Evolutionary conservation across 2,888 invertebrate genomes (phyloP), one percentile per base, ranked within the genome.

Genomic region (Limnephilus lunatus): DNA sequence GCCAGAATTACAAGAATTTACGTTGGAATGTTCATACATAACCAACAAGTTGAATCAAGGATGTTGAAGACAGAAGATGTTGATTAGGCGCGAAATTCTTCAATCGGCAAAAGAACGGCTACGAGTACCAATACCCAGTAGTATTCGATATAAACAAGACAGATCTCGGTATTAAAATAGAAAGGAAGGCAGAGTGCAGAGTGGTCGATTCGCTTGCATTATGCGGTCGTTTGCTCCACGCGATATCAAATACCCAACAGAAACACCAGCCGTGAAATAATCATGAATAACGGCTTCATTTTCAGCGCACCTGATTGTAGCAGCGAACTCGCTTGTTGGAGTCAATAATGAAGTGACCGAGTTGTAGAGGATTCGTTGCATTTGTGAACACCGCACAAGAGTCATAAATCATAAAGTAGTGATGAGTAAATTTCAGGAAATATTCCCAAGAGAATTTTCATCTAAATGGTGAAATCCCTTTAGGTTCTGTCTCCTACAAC

Each of bases 271-370:
- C 31, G 25, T 53, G 35, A 68, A 88, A 88, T 68, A 53, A 88
- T 35, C 39, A 48, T 83, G 35, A 68, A 68, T 68, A 88, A 88
- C 88, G 88, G 88, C 31, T 88, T 88, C 88, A 35, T 88, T 88
- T 88, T 53, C 88, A 53, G 88, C 88, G 35, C 88, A 88, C 88
- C 87, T 88, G 88, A 88, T 68, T 35, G 35, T 68, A 80, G 68
- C 68, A 31, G 32, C 82, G 19, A 32, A 32, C 19, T 32, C 30
- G 82, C 82, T 9, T 25, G 25, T 68, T 68, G 68, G 9, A 68
- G 68, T 68, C 68, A n/a, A 68, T 68, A 68, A 68, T 68, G 68
- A 68, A 68, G 4, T 25, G 68, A 25, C 68, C 9, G 68, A 68
- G 68, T 68, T 25, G 25, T 68, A 68, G 68, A 68, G 68, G 68